A percentile compares a stretch with the other conserved stretches of the same genome.
Conservation (phyloP, 2,888 invertebrate species). For the Heliconius charithonia region DNA sequence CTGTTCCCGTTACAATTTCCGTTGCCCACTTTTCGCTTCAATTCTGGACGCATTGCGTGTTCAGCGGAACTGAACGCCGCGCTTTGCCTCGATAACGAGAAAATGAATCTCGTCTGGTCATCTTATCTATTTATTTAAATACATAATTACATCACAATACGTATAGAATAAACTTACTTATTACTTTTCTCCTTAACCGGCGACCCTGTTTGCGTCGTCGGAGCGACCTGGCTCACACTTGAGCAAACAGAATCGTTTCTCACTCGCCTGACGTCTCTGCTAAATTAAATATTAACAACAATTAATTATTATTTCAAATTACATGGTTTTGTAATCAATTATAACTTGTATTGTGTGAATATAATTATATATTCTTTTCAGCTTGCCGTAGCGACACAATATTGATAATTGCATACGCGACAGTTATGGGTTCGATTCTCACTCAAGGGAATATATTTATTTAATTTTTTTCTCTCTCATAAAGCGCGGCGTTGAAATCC, state of each 20-base stretch:
- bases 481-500: not conserved
- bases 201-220: conserved; percentile 57
- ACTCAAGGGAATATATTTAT: not conserved
- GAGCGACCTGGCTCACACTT: conserved; percentile 63
- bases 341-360: not conserved
- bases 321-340: conserved; percentile 1
- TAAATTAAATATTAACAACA: conserved; percentile 46
- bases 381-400: no score
- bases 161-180: conserved; percentile 52
- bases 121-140: not conserved
- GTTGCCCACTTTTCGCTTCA: not conserved
- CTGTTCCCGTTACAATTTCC: not conserved
- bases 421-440: no score
- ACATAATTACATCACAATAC: not conserved
- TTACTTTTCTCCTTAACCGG: conserved; percentile 64
- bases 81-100: not conserved
- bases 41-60: not conserved
- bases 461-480: not conserved
- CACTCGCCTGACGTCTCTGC: conserved; percentile 69
- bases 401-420: no score
- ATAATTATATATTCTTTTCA: not conserved
- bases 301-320: not conserved
- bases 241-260: conserved; percentile 81
- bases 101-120: not conserved
- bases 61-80: not conserved